A percentile compares a stretch with the other conserved stretches of the same genome.
phyloP scores from a whole-genome alignment of 2,113 vertebrate genomes.

The Myodes glareolus region DNA sequence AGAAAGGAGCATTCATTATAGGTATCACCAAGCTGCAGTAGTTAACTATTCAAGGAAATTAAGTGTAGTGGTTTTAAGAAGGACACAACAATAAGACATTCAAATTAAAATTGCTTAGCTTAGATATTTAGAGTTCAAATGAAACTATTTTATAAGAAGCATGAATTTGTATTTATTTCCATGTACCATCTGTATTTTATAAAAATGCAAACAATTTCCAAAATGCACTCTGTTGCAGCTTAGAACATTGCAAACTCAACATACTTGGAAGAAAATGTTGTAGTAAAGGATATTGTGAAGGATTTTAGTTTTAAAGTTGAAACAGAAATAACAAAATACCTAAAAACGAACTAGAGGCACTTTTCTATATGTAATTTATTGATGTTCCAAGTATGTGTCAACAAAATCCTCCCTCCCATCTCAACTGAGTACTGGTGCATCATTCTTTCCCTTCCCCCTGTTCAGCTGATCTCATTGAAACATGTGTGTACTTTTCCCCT shows the following conservation, averaged over 20 bases:
- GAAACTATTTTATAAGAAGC: constrained; percentile 26
- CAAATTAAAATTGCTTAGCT: constrained; percentile 37
- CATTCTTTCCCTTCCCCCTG: not conserved
- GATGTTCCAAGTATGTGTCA: not conserved
- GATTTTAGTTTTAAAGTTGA: constrained; percentile 64
- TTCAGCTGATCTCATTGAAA: not conserved
- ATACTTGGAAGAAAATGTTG: constrained; percentile 56
- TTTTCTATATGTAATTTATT: constrained; percentile 23
- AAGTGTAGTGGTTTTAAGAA: constrained; percentile 33
- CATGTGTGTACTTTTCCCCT: not conserved
- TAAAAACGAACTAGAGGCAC: not conserved
- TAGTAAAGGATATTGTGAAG: constrained; percentile 38
- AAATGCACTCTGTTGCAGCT: constrained; percentile 56
- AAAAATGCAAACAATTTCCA: constrained; percentile 58
- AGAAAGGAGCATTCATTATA: not conserved
- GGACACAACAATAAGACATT: constrained; percentile 9
- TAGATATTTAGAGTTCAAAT: constrained; percentile 26
- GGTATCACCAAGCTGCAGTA: not conserved
- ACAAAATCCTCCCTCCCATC: not conserved
- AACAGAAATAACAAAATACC: constrained; percentile 47
- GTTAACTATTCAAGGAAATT: not conserved
- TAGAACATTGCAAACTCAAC: constrained; percentile 66
- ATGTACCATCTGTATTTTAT: constrained; percentile 33
- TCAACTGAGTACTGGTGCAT: not conserved
- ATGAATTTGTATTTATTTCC: constrained; percentile 50